Conservation (phyloP, 2,888 invertebrate species). For the Sphaeridia pumilis region DNA sequence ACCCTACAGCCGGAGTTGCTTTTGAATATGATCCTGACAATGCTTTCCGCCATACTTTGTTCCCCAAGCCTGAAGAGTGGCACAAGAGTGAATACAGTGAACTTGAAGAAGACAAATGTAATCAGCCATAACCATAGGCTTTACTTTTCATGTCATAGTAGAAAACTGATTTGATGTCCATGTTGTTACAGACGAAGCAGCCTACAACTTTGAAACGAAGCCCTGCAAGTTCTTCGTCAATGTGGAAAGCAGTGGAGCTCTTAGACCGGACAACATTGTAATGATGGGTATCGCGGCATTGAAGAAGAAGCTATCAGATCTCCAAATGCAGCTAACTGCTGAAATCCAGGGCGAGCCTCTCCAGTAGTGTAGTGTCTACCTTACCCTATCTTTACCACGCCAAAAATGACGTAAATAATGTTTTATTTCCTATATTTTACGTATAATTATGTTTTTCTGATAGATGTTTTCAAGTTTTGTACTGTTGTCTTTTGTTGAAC, state of each 20-base stretch:
- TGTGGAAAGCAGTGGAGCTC: slow-evolving; percentile 87
- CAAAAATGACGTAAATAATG: no score
- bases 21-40: slow-evolving; percentile 99
- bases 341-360: slow-evolving; percentile 13
- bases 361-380: no score
- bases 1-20: slow-evolving; percentile 94
- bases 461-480: no score
- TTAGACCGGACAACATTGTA: slow-evolving; percentile 94
- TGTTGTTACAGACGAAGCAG: slow-evolving; percentile 60
- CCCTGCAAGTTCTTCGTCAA: slow-evolving; percentile 96
- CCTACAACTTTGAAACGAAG: slow-evolving; percentile 85
- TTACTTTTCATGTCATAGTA: neutral
- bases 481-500: no score
- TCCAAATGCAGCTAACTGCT: slow-evolving; percentile 68
- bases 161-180: neutral
- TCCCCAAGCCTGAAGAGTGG: slow-evolving; percentile 96
- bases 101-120: slow-evolving; percentile 77
- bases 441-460: no score
- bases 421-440: no score
- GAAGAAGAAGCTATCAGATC: slow-evolving; percentile 88
- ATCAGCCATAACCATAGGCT: slow-evolving; percentile 20
- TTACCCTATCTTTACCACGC: no score
- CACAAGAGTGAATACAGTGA: slow-evolving; percentile 96
- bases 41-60: slow-evolving; percentile 86
- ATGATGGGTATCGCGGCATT: slow-evolving; percentile 84